These are phyloP conservation scores for Cacoxenus indagator DNA, from an alignment of 2,888 invertebrate genomes.

Conservation along the genomic window DNA sequence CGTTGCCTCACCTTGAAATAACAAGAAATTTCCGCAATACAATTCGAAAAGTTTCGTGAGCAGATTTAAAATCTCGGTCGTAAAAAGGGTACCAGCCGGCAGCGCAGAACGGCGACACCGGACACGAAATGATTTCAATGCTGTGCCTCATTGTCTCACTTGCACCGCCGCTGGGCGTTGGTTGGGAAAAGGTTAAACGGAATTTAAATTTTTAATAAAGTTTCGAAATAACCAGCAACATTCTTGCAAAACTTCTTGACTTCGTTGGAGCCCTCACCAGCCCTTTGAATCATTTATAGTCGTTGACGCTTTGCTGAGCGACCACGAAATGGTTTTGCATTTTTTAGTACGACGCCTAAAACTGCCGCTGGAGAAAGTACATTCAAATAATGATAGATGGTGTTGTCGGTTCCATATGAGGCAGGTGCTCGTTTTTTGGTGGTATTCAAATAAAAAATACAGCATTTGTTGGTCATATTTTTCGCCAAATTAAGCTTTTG, in stretches of 20 bases:
- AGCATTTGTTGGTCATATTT: too few species aligned
- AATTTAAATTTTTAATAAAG: conserved; percentile 66
- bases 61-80: not conserved
- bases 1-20: not conserved
- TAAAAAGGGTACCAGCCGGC: conserved; percentile 40
- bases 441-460: too few species aligned
- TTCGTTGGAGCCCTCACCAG: too few species aligned
- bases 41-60: not conserved
- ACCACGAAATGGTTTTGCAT: too few species aligned
- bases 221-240: conserved; percentile 46
- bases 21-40: not conserved
- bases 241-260: conserved; percentile 21
- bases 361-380: too few species aligned
- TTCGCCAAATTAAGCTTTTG: too few species aligned
- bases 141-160: conserved; percentile 29
- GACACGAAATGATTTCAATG: conserved; percentile 61
- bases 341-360: too few species aligned
- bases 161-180: not conserved
- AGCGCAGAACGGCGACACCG: conserved; percentile 60
- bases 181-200: conserved; percentile 47
- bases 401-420: too few species aligned
- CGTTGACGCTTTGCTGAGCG: too few species aligned
- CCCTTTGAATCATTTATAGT: not conserved
- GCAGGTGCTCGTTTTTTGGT: too few species aligned
- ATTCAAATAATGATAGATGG: too few species aligned